Conservation (phyloP, 2,888 invertebrate genomes). For the Mactromeris polynyma region DNA sequence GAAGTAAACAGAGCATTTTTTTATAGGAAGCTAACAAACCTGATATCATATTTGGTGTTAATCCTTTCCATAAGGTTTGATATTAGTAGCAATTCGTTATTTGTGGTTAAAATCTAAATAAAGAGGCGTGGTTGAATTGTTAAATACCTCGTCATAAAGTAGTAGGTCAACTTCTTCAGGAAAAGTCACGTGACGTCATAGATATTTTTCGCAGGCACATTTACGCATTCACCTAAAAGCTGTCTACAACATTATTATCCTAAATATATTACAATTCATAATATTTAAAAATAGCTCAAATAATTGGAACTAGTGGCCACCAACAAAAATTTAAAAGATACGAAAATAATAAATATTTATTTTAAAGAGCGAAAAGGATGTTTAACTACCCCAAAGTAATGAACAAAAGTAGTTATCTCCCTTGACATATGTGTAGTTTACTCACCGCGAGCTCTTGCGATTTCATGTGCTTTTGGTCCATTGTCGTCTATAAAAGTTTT, state of each 20-base stretch:
- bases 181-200: slow-evolving; percentile 65
- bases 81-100: neutral
- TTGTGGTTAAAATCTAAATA: neutral
- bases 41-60: neutral
- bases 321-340: neutral
- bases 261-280: neutral
- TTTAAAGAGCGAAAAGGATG: neutral
- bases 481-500: too few species aligned
- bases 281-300: neutral
- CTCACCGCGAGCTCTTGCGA: too few species aligned
- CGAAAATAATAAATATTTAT: neutral
- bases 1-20: neutral
- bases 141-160: slow-evolving; percentile 59
- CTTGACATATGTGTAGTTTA: too few species aligned
- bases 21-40: neutral
- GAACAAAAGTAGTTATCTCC: neutral
- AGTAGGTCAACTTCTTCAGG: slow-evolving; percentile 61
- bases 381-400: neutral
- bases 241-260: neutral
- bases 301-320: neutral
- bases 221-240: neutral
- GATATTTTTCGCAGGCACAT: neutral
- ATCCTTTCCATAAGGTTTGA: neutral
- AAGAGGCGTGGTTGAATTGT: slow-evolving; percentile 54
- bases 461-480: too few species aligned